Conservation (phyloP, 2,888 invertebrate species). For the Torymus auratus region DNA sequence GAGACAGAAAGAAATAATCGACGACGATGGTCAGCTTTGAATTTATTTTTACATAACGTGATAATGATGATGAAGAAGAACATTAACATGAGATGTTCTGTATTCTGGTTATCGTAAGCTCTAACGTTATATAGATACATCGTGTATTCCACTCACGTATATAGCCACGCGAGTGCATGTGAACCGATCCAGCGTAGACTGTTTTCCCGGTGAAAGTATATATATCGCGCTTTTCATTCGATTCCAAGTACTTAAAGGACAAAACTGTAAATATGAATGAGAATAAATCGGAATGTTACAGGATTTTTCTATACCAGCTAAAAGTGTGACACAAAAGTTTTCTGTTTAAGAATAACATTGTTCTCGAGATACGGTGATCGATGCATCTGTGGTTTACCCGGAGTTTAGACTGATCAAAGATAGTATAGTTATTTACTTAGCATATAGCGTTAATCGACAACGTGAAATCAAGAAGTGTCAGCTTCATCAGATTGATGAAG, state of each 20-base stretch:
- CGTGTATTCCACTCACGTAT: neutral
- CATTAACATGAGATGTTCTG: conserved; percentile 67
- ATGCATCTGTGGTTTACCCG: no score
- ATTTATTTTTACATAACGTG: conserved; percentile 76
- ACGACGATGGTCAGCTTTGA: conserved; percentile 73
- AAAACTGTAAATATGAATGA: conserved; percentile 22
- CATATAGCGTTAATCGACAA: neutral
- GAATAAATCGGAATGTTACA: neutral
- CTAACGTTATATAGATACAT: conserved; percentile 34
- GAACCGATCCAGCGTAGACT: conserved; percentile 20
- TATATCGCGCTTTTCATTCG: neutral
- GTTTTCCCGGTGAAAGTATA: conserved; percentile 20
- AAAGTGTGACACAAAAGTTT: neutral
- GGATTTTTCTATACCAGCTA: conserved; percentile 11
- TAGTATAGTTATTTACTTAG: conserved; percentile 21
- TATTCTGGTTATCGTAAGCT: conserved; percentile 60
- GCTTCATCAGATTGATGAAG: neutral
- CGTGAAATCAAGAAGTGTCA: neutral
- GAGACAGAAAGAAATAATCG: conserved; percentile 45
- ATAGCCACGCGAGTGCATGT: neutral
- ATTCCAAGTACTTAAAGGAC: neutral
- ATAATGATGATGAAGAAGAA: conserved; percentile 65
- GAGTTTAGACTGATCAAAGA: neutral
- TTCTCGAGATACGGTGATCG: no score
- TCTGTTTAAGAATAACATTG: no score